These are phyloP conservation scores for Tadarida brasiliensis DNA, from an alignment of 2,797 vertebrate genomes.

Conservation along the genomic window DNA sequence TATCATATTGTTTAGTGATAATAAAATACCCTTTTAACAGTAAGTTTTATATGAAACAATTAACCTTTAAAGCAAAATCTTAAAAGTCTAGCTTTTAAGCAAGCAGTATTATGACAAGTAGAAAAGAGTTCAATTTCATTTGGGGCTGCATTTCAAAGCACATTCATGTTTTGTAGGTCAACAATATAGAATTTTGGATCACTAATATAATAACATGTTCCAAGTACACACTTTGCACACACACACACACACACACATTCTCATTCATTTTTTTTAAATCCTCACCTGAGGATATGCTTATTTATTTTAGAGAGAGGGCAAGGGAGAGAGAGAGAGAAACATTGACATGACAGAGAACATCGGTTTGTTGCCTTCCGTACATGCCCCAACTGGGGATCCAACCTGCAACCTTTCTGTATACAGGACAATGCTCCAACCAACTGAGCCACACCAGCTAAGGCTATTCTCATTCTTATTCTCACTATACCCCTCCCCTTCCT, in stretches of 20 bases:
- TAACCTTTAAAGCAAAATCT: conserved; percentile 61
- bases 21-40: conserved; percentile 63
- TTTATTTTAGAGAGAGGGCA: background rate
- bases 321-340: background rate
- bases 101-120: conserved; percentile 52
- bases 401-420: background rate
- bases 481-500: background rate
- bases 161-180: conserved; percentile 57
- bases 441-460: background rate
- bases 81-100: conserved; percentile 48
- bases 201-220: conserved; percentile 51
- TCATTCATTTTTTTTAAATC: background rate
- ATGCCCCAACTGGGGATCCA: background rate
- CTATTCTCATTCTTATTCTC: background rate
- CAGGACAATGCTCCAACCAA: background rate
- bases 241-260: background rate
- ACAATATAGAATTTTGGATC: conserved; percentile 42
- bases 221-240: background rate
- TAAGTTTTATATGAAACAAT: conserved; percentile 61
- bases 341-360: background rate
- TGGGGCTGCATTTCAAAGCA: conserved; percentile 8
- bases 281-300: background rate
- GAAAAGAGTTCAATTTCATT: conserved; percentile 25
- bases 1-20: conserved; percentile 41
- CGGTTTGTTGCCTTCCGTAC: background rate